Conservation (phyloP, 1,140 invertebrate species). For the Pteromalus puparum region DNA sequence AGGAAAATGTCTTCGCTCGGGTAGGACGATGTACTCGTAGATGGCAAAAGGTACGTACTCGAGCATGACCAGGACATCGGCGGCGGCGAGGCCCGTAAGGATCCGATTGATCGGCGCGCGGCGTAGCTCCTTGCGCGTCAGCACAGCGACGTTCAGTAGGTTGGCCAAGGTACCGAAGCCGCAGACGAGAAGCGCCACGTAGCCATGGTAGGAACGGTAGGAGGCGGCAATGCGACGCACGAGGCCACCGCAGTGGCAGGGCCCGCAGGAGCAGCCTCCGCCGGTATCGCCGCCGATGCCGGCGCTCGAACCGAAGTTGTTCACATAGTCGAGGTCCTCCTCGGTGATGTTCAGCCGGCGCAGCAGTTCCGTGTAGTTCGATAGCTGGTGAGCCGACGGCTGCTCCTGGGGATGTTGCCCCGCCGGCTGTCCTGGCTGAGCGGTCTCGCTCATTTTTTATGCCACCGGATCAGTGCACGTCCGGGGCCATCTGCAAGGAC, state of each 20-base stretch:
- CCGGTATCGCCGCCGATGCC: not conserved
- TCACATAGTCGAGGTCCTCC: conserved; percentile 65
- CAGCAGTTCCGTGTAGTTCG: conserved; percentile 58
- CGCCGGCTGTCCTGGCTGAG: not conserved
- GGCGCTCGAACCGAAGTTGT: conserved; percentile 49
- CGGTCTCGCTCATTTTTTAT: not conserved
- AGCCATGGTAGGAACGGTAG: conserved; percentile 77
- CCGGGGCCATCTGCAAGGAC: conserved; percentile 15
- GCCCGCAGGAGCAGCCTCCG: conserved; percentile 5
- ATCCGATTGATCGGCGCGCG: conserved; percentile 89
- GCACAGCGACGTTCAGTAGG: conserved; percentile 90
- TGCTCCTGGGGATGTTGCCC: not conserved
- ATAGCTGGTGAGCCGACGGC: not conserved
- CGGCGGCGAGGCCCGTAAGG: conserved; percentile 86
- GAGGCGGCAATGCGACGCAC: conserved; percentile 55
- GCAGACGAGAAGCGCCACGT: conserved; percentile 85
- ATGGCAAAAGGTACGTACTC: conserved; percentile 90
- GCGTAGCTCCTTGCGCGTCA: conserved; percentile 89
- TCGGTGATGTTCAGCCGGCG: conserved; percentile 61
- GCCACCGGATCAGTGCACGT: not conserved
- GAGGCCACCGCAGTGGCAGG: conserved; percentile 55
- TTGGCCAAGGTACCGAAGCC: conserved; percentile 93
- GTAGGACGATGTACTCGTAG: conserved; percentile 83
- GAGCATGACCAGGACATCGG: conserved; percentile 91
- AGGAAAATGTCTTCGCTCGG: conserved; percentile 77